Percentiles rank a stretch among this genome's conserved stretches.
These are phyloP conservation scores for Ianthella basta DNA, from an alignment of 37 sponge, comb jelly and placozoan genomes.

Conservation along the genomic window DNA sequence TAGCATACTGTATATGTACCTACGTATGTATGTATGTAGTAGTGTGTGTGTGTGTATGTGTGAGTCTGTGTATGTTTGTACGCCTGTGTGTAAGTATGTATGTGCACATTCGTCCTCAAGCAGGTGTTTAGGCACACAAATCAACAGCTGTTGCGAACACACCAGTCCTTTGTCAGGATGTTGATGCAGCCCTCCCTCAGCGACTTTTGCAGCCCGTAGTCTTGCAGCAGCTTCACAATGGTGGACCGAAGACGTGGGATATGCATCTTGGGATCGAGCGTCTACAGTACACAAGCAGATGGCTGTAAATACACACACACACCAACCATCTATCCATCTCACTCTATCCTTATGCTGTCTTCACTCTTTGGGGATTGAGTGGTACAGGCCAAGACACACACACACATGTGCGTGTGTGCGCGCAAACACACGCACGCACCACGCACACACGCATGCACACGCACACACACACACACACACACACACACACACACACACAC, in stretches of 20 bases:
- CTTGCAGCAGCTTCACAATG: conserved; percentile 93
- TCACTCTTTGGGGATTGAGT: too few species aligned
- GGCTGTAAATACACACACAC: neutral
- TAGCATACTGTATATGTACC: neutral
- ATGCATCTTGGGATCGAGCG: conserved; percentile 66
- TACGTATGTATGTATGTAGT: neutral
- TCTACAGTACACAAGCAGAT: conserved; percentile 24
- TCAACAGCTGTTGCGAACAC: conserved; percentile 7
- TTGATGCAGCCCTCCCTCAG: conserved; percentile 92
- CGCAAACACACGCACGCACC: too few species aligned
- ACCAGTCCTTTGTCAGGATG: conserved; percentile 93
- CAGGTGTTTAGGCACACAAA: conserved; percentile 18
- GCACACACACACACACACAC: too few species aligned
- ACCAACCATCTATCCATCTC: too few species aligned
- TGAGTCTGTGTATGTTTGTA: too few species aligned
- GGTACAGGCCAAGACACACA: too few species aligned
- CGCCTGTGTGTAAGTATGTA: too few species aligned
- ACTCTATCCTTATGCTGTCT: too few species aligned
- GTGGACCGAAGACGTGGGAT: conserved; percentile 83
- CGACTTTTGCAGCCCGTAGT: conserved; percentile 83
- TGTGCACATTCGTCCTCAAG: too few species aligned
- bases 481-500: too few species aligned
- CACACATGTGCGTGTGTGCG: too few species aligned
- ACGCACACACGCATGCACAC: too few species aligned
- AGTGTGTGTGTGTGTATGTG: neutral